Evolutionary conservation across 2,113 vertebrate genomes (phyloP).

Genomic region (Barbus barbus): DNA sequence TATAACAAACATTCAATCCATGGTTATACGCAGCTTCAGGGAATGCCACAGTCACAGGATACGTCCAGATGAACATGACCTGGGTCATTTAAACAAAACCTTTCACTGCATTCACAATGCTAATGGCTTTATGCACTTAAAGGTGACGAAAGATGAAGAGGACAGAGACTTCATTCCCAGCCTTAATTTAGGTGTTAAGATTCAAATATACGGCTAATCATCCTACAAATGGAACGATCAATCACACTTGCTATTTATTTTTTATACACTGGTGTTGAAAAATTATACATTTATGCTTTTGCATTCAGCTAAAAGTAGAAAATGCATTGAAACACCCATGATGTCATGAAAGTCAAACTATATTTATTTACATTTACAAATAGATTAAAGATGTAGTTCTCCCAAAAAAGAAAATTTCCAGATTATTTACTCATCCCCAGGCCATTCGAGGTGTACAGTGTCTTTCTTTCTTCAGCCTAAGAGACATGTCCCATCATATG

Average conservation of each 20-base stretch:
- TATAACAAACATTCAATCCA: not conserved
- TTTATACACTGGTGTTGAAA: not conserved
- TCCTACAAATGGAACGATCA: not conserved
- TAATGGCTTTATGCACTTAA: not conserved
- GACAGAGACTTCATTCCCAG: not conserved
- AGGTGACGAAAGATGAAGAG: not conserved
- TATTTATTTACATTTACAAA: no score
- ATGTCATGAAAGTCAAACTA: no score
- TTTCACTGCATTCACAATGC: slow-evolving; percentile 10
- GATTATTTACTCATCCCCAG: no score
- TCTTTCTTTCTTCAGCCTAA: no score
- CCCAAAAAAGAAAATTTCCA: no score
- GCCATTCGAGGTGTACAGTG: no score
- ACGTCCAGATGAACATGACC: slow-evolving; percentile 16
- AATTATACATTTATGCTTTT: not conserved
- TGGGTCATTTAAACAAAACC: slow-evolving; percentile 41
- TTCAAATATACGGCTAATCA: not conserved
- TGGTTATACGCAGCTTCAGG: not conserved
- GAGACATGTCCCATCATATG: no score
- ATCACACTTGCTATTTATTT: not conserved
- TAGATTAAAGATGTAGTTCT: no score
- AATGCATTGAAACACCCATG: not conserved
- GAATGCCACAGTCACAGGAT: slow-evolving; percentile 28
- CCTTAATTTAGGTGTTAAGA: not conserved
- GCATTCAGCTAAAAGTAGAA: not conserved